Conservation (phyloP, 1,140 invertebrate genomes). For the Trachymyrmex cornetzi region DNA sequence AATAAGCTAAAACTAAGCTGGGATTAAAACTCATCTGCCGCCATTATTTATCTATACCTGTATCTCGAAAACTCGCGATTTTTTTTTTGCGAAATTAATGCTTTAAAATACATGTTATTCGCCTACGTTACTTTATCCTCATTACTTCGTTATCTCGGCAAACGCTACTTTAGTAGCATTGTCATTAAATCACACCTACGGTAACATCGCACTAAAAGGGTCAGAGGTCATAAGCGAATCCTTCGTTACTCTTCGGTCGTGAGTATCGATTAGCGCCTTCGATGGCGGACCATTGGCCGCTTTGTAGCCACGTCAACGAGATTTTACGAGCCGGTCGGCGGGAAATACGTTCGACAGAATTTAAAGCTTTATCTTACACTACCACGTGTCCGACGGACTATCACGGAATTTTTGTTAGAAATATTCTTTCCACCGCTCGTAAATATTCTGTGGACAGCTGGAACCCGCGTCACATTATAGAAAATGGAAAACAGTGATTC, state of each 20-base stretch:
- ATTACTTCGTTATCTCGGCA: slow-evolving; percentile 19
- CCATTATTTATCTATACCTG: background rate
- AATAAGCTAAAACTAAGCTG: background rate
- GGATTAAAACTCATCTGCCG: background rate
- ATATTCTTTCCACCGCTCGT: slow-evolving; percentile 67
- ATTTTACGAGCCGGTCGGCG: slow-evolving; percentile 70
- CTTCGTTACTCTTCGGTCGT: slow-evolving; percentile 26
- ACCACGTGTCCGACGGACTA: background rate
- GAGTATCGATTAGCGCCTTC: slow-evolving; percentile 69
- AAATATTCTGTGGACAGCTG: slow-evolving; percentile 59
- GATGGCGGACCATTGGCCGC: slow-evolving; percentile 30
- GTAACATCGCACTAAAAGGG: slow-evolving; percentile 47
- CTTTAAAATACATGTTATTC: slow-evolving; percentile 1
- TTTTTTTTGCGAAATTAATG: slow-evolving; percentile 5
- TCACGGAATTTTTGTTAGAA: slow-evolving; percentile 63
- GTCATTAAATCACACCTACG: slow-evolving; percentile 40
- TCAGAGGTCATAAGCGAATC: slow-evolving; percentile 46
- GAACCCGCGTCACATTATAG: slow-evolving; percentile 59
- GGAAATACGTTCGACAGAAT: slow-evolving; percentile 69
- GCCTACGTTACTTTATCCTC: slow-evolving; percentile 2
- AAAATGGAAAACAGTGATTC: slow-evolving; percentile 59
- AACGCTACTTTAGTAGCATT: slow-evolving; percentile 57
- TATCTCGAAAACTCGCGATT: background rate
- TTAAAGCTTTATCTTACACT: slow-evolving; percentile 70
- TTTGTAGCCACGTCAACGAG: slow-evolving; percentile 57